A percentile compares a stretch with the other conserved stretches of the same genome.
Evolutionary conservation across 1,140 invertebrate genomes (phyloP).

Genomic region (Brachionus sp.): DNA sequence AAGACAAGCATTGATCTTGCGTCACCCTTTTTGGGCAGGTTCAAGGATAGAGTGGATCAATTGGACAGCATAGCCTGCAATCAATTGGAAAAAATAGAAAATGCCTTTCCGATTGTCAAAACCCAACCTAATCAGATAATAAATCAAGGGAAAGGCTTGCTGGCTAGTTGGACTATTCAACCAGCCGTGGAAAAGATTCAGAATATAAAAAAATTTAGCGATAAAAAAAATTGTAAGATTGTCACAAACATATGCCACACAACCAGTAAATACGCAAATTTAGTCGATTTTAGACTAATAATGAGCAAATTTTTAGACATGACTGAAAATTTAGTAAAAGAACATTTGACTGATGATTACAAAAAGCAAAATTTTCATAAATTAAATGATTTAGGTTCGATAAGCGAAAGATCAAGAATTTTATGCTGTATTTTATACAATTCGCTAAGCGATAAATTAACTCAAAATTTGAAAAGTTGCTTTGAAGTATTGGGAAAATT

Average conservation of each 20-base stretch:
- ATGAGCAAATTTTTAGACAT: slow-evolving; percentile 22
- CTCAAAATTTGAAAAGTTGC: background rate
- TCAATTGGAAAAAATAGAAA: slow-evolving; percentile 12
- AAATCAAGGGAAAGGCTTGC: background rate
- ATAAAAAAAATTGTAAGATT: background rate
- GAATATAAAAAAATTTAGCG: background rate
- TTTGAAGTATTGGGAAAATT: background rate
- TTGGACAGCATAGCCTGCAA: background rate
- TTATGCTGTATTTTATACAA: background rate
- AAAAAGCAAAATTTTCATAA: background rate
- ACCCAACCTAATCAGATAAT: background rate
- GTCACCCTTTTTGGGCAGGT: background rate
- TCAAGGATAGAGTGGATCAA: background rate
- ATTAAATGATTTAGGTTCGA: background rate
- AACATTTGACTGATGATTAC: background rate
- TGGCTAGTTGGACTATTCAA: background rate
- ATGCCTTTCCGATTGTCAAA: slow-evolving; percentile 2
- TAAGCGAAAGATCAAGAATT: background rate
- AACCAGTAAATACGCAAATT: background rate
- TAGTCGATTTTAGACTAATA: background rate
- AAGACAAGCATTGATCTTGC: slow-evolving; percentile 24
- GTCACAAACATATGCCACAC: background rate
- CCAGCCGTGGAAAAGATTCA: background rate
- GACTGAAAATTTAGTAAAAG: slow-evolving; percentile 6
- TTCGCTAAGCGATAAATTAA: background rate